Conservation (phyloP, 2,888 invertebrate species). For the Cryptophagus acutangulus region DNA sequence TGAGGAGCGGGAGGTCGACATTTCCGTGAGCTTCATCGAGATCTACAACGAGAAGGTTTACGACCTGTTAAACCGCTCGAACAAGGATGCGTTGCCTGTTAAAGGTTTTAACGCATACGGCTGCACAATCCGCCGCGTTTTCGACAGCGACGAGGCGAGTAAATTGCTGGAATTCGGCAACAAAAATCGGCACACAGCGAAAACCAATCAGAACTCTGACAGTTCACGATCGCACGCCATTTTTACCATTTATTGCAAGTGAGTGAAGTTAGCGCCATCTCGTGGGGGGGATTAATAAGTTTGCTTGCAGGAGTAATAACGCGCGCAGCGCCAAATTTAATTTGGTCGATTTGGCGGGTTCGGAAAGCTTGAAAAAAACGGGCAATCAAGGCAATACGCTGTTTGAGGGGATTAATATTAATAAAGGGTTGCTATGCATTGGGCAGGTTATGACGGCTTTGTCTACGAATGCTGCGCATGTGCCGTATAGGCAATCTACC, state of each 20-base stretch:
- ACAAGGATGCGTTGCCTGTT: slow-evolving; percentile 35
- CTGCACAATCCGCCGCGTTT: slow-evolving; percentile 33
- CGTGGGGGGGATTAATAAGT: slow-evolving; percentile 18
- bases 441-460: slow-evolving; percentile 51
- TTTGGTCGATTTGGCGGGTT: slow-evolving; percentile 53
- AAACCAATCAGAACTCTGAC: slow-evolving; percentile 49
- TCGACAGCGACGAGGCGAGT: slow-evolving; percentile 39
- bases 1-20: slow-evolving; percentile 29
- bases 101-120: slow-evolving; percentile 38
- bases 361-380: slow-evolving; percentile 51
- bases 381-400: slow-evolving; percentile 49
- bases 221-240: slow-evolving; percentile 54
- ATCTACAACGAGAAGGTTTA: slow-evolving; percentile 53
- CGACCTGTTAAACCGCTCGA: slow-evolving; percentile 45
- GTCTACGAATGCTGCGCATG: slow-evolving; percentile 42
- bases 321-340: slow-evolving; percentile 48
- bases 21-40: slow-evolving; percentile 49
- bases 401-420: slow-evolving; percentile 52
- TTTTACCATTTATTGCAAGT: slow-evolving; percentile 48
- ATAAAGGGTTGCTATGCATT: slow-evolving; percentile 49
- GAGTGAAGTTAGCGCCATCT: slow-evolving; percentile 21
- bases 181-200: slow-evolving; percentile 49
- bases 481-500: slow-evolving; percentile 51
- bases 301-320: no score
- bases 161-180: slow-evolving; percentile 43